Evolutionary conservation across 1,140 invertebrate species (phyloP).

Genomic region (Teleogryllus occipitalis): DNA sequence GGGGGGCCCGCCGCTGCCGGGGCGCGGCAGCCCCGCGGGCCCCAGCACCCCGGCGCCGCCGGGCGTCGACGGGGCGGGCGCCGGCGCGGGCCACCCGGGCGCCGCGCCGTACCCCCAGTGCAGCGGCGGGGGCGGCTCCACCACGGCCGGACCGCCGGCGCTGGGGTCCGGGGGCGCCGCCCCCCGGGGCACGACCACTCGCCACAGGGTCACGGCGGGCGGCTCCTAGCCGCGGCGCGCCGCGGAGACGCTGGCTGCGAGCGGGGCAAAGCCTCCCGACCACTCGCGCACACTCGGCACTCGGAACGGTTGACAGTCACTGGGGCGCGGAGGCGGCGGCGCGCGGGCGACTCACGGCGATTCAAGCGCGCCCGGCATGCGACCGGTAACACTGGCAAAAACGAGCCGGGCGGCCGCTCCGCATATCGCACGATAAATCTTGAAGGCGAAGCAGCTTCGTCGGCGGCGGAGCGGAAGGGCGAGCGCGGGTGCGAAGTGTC

Average conservation of each 20-base stretch:
- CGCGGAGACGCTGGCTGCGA: background rate
- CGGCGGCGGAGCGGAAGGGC: too few species aligned
- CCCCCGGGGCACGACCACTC: constrained; percentile 42
- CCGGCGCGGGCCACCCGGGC: constrained; percentile 26
- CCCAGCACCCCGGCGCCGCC: constrained; percentile 1
- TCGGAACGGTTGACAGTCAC: background rate
- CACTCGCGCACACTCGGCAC: too few species aligned
- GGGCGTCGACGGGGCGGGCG: constrained; percentile 29
- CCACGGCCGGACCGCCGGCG: background rate
- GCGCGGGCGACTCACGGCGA: background rate
- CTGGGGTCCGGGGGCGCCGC: constrained; percentile 12
- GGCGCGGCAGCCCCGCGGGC: constrained; percentile 30
- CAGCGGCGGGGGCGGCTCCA: constrained; percentile 32
- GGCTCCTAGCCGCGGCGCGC: background rate
- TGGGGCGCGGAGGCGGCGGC: background rate
- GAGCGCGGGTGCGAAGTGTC: too few species aligned
- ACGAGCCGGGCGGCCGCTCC: too few species aligned
- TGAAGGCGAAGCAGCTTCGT: too few species aligned
- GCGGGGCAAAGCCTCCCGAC: background rate
- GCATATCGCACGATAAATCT: too few species aligned
- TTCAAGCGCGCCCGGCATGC: too few species aligned
- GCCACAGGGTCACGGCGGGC: constrained; percentile 38
- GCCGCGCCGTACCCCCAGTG: constrained; percentile 34
- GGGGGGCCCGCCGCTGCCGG: constrained; percentile 20
- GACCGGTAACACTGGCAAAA: too few species aligned